These are phyloP conservation scores for Hydractinia symbiolongicarpus DNA, from an alignment of 30 jellyfish, hydroid and myxozoan genomes.

Conservation along the genomic window DNA sequence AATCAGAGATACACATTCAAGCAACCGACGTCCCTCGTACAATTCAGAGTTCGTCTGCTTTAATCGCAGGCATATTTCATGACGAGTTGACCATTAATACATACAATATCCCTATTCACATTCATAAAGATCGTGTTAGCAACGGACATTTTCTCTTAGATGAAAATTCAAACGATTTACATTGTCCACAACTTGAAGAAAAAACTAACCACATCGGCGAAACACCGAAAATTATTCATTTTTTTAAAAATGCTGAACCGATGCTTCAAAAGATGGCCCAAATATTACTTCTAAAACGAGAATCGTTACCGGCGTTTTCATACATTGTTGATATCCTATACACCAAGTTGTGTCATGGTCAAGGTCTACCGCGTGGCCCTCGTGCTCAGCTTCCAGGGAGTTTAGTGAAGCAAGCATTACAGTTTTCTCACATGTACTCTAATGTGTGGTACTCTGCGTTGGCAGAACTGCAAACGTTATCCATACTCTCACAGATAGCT, in stretches of 20 bases:
- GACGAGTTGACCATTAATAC: not conserved
- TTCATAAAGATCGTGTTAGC: conserved; percentile 38
- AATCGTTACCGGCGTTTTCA: conserved; percentile 50
- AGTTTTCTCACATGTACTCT: conserved; percentile 33
- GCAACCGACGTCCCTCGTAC: conserved; percentile 89
- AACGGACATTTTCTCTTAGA: conserved; percentile 71
- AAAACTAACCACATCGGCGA: conserved; percentile 15
- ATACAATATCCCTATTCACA: conserved; percentile 28
- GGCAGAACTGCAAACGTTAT: conserved; percentile 77
- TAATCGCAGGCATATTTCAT: conserved; percentile 65
- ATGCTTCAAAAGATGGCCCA: conserved; percentile 28
- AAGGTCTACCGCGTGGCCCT: conserved; percentile 67
- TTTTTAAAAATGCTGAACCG: conserved; percentile 30
- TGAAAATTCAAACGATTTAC: conserved; percentile 19
- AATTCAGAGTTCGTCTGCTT: conserved; percentile 94
- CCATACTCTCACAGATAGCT: conserved; percentile 64
- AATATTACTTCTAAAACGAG: conserved; percentile 16
- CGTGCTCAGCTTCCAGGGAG: conserved; percentile 38
- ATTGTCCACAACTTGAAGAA: conserved; percentile 48
- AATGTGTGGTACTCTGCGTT: conserved; percentile 29
- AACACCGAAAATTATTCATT: not conserved
- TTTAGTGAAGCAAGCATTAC: conserved; percentile 45
- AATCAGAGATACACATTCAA: conserved; percentile 35
- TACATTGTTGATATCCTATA: conserved; percentile 54
- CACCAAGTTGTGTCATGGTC: conserved; percentile 70